Percentiles rank a stretch among this genome's conserved stretches.
Conservation (phyloP, 2,113 vertebrate species). For the Pelvicachromis taeniatus region DNA sequence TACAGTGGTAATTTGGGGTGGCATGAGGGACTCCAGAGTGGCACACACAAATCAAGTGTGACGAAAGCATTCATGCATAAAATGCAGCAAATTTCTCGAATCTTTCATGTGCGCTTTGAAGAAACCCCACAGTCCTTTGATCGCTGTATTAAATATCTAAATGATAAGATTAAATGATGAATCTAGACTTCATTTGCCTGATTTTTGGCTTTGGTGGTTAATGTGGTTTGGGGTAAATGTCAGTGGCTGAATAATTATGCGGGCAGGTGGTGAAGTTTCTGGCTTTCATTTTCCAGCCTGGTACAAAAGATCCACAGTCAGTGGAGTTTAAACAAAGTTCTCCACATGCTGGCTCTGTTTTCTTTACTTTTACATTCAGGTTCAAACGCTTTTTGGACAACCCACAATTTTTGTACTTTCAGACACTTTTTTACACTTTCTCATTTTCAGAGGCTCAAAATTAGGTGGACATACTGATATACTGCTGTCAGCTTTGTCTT, state of each 20-base stretch:
- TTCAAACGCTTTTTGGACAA: background rate
- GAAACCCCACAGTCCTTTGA: background rate
- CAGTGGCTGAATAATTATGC: conserved; percentile 2
- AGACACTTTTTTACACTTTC: background rate
- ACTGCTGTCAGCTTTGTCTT: background rate
- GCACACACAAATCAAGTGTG: conserved; percentile 4
- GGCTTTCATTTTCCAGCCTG: background rate
- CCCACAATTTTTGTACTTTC: background rate
- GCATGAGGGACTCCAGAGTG: background rate
- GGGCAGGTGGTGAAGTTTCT: background rate
- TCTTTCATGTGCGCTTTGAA: background rate
- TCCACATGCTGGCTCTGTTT: background rate
- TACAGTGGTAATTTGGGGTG: conserved; percentile 35
- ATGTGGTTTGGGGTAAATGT: conserved; percentile 6
- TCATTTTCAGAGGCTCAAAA: background rate
- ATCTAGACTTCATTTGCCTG: background rate
- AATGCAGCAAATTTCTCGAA: background rate
- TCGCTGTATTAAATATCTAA: background rate
- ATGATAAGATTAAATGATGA: conserved; percentile 5
- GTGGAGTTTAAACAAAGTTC: background rate
- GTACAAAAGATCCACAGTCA: background rate
- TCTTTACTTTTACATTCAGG: background rate
- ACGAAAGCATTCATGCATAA: background rate
- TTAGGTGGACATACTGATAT: background rate
- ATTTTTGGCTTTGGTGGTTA: background rate